Percentiles rank a stretch among this genome's conserved stretches.
Evolutionary conservation across 2,113 vertebrate species (phyloP).

Genomic region (Micronycteris hirsuta): DNA sequence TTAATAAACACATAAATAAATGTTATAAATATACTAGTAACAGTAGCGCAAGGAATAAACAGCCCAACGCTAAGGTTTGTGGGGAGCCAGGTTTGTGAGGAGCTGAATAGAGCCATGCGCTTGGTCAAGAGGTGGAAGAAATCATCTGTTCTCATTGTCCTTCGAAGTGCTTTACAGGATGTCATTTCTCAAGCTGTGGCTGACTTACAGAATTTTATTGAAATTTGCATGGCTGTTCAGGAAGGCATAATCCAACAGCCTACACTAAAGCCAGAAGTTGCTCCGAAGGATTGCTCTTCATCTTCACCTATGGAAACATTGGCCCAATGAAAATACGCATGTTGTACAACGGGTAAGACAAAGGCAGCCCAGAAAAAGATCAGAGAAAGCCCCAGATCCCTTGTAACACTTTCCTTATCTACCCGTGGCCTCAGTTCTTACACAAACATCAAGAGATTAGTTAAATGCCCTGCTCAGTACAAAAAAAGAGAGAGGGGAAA

Average conservation of each 20-base stretch:
- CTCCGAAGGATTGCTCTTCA: not conserved
- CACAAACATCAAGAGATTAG: not conserved
- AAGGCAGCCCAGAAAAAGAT: not conserved
- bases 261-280: not conserved
- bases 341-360: not conserved
- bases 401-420: not conserved
- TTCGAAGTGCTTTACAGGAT: not conserved
- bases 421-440: not conserved
- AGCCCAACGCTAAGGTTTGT: not conserved
- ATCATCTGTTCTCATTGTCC: not conserved
- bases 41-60: not conserved
- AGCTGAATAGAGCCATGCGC: not conserved
- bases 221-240: not conserved
- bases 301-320: not conserved
- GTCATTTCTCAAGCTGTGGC: not conserved
- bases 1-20: not conserved
- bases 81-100: not conserved
- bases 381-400: not conserved
- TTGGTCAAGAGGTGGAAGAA: not conserved
- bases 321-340: not conserved
- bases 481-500: not conserved
- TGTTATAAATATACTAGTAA: not conserved
- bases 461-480: not conserved
- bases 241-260: not conserved
- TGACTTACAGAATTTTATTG: not conserved